A percentile compares a stretch with the other conserved stretches of the same genome.
Conservation (phyloP, 1,140 invertebrate species). For the Bemisia tabaci region DNA sequence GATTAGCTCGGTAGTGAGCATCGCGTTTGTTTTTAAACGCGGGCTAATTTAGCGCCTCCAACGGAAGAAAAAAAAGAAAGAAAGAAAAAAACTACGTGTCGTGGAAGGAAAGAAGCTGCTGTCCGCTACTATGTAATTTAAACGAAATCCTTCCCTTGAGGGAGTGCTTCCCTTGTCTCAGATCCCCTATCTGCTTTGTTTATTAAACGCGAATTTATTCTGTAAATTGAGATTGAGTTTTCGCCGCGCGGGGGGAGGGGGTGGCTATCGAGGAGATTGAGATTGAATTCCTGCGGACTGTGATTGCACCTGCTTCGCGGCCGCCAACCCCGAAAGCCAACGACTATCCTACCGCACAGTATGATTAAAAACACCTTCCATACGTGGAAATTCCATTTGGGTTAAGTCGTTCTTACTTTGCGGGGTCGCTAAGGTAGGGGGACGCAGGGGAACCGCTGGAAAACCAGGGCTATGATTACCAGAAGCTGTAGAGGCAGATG, state of each 20-base stretch:
- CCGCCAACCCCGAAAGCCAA: too few relatives aligned
- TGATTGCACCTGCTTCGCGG: neutral
- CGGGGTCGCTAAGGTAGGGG: too few relatives aligned
- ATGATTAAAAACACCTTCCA: too few relatives aligned
- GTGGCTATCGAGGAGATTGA: too few relatives aligned
- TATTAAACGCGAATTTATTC: neutral
- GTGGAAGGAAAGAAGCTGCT: neutral
- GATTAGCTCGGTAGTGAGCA: too few relatives aligned
- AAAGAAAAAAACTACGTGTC: neutral
- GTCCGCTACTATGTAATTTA: neutral
- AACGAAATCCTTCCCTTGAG: neutral
- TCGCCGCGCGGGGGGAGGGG: too few relatives aligned
- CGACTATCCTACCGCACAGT: neutral
- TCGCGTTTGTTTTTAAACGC: too few relatives aligned
- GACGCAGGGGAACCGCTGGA: neutral
- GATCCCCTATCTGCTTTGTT: neutral
- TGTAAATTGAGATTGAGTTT: neutral
- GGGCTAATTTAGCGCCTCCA: neutral
- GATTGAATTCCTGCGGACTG: neutral
- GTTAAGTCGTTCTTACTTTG: too few relatives aligned
- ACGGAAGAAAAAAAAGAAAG: neutral
- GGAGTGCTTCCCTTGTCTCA: neutral
- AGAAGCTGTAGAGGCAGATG: neutral
- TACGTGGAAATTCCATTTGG: too few relatives aligned
- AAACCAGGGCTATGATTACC: neutral